phyloP scores from a whole-genome alignment of 2,797 vertebrate genomes.

The Dryobates pubescens region DNA sequence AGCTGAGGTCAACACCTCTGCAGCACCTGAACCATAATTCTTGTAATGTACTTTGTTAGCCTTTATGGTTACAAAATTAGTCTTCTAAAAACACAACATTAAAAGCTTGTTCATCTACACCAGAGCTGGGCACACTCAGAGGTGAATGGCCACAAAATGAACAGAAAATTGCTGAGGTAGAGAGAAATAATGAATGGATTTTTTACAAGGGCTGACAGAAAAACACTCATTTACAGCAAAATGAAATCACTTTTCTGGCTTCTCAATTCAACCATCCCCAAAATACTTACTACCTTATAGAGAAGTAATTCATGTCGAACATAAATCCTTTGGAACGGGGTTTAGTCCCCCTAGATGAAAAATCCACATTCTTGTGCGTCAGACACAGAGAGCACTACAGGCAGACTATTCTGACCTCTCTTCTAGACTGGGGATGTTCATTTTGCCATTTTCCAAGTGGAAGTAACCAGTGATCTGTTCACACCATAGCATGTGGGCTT shows the following conservation, averaged over 20 bases:
- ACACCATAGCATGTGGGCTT: accelerated
- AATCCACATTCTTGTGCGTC: not conserved
- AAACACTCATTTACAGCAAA: not conserved
- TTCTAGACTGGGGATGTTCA: not conserved
- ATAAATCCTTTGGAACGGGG: not conserved
- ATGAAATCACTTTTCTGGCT: not conserved
- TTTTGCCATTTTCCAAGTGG: not conserved
- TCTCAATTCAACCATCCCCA: not conserved
- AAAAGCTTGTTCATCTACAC: not conserved
- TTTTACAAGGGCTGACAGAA: not conserved
- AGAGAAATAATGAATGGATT: not conserved
- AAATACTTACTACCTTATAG: not conserved
- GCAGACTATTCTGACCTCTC: not conserved
- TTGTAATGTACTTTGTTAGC: not conserved
- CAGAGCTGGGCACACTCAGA: not conserved
- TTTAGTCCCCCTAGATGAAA: not conserved
- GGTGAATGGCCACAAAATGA: not conserved
- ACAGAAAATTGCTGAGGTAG: not conserved
- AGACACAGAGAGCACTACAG: not conserved
- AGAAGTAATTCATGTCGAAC: not conserved
- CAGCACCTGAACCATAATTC: not conserved
- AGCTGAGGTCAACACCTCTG: not conserved
- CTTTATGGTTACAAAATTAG: not conserved
- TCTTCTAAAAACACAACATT: not conserved
- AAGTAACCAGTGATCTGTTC: not conserved